Evolutionary conservation across 1,140 invertebrate species (phyloP).

Genomic region (Parapsyche elsis): DNA sequence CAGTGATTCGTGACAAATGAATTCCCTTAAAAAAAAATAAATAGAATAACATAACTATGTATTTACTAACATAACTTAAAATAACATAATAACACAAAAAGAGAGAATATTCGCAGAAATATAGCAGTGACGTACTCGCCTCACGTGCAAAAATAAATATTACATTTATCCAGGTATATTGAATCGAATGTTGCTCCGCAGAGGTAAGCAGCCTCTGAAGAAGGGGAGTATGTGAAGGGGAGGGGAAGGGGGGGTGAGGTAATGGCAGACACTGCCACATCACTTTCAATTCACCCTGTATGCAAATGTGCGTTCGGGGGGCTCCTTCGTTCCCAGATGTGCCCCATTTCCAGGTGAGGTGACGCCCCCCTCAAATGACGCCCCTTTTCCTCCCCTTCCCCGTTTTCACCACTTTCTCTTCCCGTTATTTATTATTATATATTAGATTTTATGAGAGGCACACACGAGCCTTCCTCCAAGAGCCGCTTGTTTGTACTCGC

Average conservation of each 20-base stretch:
- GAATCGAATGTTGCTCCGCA: slow-evolving; percentile 42
- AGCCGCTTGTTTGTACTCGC: slow-evolving; percentile 28
- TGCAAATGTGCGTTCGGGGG: slow-evolving; percentile 54
- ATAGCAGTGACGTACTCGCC: slow-evolving; percentile 34
- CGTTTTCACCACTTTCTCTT: slow-evolving; percentile 44
- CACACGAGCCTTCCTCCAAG: not conserved
- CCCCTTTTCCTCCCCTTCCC: not conserved
- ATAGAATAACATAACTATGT: too few relatives aligned
- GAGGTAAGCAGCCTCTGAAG: not conserved
- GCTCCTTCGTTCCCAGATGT: slow-evolving; percentile 40
- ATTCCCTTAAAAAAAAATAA: too few relatives aligned
- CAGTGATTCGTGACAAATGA: too few relatives aligned
- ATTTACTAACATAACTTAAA: too few relatives aligned
- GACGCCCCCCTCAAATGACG: not conserved
- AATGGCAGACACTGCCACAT: slow-evolving; percentile 49
- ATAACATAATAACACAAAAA: not conserved
- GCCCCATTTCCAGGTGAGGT: slow-evolving; percentile 47
- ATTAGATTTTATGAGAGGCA: slow-evolving; percentile 50
- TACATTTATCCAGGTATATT: slow-evolving; percentile 49
- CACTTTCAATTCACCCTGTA: slow-evolving; percentile 55
- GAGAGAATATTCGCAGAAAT: slow-evolving; percentile 13
- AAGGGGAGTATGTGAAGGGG: not conserved
- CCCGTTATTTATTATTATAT: slow-evolving; percentile 53
- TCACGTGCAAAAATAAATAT: slow-evolving; percentile 48
- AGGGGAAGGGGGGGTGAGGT: slow-evolving; percentile 10